A percentile compares a stretch with the other conserved stretches of the same genome.
Conservation (phyloP, 2,888 invertebrate genomes). For the Agrochola lychnidis region DNA sequence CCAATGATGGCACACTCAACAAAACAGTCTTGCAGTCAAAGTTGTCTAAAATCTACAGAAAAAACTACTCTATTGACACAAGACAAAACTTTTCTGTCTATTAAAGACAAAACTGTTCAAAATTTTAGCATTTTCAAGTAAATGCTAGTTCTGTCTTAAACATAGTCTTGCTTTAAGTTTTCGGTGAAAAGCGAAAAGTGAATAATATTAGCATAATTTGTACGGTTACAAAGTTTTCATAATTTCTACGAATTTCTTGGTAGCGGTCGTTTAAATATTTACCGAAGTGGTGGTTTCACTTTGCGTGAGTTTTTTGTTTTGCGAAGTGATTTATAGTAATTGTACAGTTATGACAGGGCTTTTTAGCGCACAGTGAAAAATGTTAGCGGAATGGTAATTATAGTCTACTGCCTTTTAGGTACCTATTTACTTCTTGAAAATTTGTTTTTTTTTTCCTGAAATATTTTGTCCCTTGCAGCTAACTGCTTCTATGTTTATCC, state of each 20-base stretch:
- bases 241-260: conserved; percentile 29
- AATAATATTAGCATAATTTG: conserved; percentile 37
- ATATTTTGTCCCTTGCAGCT: not conserved
- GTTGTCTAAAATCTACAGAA: not conserved
- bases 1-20: not conserved
- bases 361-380: conserved; percentile 26
- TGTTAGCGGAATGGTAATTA: conserved; percentile 11
- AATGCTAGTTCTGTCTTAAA: conserved; percentile 12
- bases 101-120: not conserved
- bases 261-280: conserved; percentile 16
- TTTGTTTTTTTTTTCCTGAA: not conserved
- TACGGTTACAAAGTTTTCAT: conserved; percentile 16
- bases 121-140: not conserved
- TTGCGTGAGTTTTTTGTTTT: conserved; percentile 27
- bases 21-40: not conserved
- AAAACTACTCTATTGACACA: not conserved
- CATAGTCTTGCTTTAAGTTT: not conserved
- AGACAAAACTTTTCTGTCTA: not conserved
- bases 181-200: conserved; percentile 8
- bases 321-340: conserved; percentile 33
- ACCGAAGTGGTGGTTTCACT: not conserved
- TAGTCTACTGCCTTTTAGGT: conserved; percentile 3
- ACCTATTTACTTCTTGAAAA: not conserved
- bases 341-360: conserved; percentile 32
- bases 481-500: not conserved